Evolutionary conservation across 2,888 invertebrate genomes (phyloP), one percentile per base, ranked within the genome.

Genomic region (Linnaemya tessellans): DNA sequence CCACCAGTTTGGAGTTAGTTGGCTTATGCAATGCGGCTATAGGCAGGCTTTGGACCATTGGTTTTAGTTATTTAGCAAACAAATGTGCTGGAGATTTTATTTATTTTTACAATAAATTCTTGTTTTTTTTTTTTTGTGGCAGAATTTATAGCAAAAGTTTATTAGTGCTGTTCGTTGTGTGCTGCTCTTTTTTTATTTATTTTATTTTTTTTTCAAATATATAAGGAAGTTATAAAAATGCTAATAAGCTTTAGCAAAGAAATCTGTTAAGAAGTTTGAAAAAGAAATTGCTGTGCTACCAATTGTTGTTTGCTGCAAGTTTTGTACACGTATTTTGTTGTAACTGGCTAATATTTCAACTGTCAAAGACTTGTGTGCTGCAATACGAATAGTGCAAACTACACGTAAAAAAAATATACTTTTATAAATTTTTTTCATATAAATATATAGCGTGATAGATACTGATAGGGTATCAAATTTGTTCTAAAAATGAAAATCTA

Each of bases 41-140:
- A 68, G 68, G 68, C 68, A 68, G 68, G 68, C 68, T 70, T 20
- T 56, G 54, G 70, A 41, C 54, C 41, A 70, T 41, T 56, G 54
- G 51, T 15, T 54, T 67, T 30, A 22, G 15, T 15, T 38, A 18
- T 20, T 7, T 54, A 20, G n/a, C 13, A 35, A 20, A 54, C n/a
- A 3, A 8, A 2, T 22, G 1, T 10, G n/a, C 20, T 38, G 38
- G 15, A 22, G 35, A 54, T 68, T 68, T 54, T 54, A 20, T 54
- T 35, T 20, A 41, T 25, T 56, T 56, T 70, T n/a, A 20, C 35
- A 68, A 68, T 68, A 68, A 68, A 68, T 51, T 70, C n/a, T 15
- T 30, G 35, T 15, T 56, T 30, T 56, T 25, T 25, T 22, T 30
- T n/a, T 60, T 60, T 20, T 38, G n/a, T 20, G 15, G 1, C n/a